Percentiles rank a stretch among this genome's conserved stretches.
These are phyloP conservation scores for Aradus depressus DNA, from an alignment of 2,888 invertebrate species.

Conservation along the genomic window DNA sequence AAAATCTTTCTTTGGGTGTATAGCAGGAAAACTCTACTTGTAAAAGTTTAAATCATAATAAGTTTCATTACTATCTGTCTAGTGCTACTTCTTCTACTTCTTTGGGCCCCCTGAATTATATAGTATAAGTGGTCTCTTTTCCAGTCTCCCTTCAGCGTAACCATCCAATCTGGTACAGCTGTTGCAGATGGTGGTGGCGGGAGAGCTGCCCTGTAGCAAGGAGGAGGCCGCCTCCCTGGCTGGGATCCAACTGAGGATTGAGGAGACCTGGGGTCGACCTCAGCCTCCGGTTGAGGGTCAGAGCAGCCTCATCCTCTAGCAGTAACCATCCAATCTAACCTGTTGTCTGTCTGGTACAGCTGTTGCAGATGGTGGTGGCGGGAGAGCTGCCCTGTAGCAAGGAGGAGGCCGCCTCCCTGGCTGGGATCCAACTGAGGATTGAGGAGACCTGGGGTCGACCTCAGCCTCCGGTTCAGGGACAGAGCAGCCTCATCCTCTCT, in stretches of 20 bases:
- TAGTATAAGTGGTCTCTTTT: too few species aligned
- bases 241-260: constrained; percentile 49
- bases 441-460: constrained; percentile 44
- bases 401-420: constrained; percentile 50
- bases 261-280: constrained; percentile 42
- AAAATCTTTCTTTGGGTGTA: too few species aligned
- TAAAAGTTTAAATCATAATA: too few species aligned
- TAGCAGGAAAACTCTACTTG: too few species aligned
- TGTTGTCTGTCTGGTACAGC: constrained; percentile 40
- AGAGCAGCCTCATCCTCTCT: too few species aligned
- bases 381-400: constrained; percentile 50
- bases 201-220: constrained; percentile 48
- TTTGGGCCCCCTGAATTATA: too few species aligned
- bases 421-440: constrained; percentile 50
- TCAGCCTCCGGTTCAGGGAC: too few species aligned
- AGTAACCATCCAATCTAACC: too few species aligned
- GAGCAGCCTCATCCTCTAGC: too few species aligned
- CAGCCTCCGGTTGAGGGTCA: constrained; percentile 26
- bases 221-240: constrained; percentile 52
- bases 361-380: constrained; percentile 46
- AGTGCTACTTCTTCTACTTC: too few species aligned
- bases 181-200: constrained; percentile 46
- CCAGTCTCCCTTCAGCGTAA: not conserved
- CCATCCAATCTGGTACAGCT: constrained; percentile 37
- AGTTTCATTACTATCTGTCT: too few species aligned